Conservation (phyloP, 2,797 vertebrate genomes). For the Argya squamiceps region DNA sequence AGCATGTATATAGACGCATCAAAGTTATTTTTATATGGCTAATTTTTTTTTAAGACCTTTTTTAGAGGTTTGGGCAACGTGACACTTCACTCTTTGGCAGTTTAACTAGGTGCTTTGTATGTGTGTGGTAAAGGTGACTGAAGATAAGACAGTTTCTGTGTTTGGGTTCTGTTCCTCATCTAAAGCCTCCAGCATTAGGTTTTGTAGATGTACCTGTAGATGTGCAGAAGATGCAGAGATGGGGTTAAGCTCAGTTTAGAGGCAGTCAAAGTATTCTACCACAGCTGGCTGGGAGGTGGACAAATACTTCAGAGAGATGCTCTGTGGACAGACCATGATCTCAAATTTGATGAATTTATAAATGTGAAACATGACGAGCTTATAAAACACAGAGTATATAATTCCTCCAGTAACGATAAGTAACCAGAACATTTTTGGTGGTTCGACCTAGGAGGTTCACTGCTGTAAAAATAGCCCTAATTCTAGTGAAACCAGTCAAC, state of each 20-base stretch:
- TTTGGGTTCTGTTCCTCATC: neutral
- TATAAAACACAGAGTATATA: neutral
- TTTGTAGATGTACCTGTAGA: too few relatives aligned
- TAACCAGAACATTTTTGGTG: neutral
- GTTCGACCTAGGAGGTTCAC: neutral
- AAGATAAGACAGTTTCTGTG: neutral
- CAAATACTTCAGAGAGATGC: neutral
- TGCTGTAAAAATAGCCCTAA: neutral
- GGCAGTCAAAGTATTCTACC: neutral
- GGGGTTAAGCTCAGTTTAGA: neutral
- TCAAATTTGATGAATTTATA: neutral
- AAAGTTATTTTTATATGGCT: slow-evolving; percentile 17
- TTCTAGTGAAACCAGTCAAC: neutral
- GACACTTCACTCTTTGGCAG: neutral
- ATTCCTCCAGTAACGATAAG: neutral
- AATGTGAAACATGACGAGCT: neutral
- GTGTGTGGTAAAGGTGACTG: neutral
- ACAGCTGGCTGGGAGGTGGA: neutral
- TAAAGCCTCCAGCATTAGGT: neutral
- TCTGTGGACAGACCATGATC: neutral
- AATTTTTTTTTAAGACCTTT: neutral
- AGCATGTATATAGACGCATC: neutral
- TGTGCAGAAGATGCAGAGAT: neutral
- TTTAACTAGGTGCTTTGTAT: neutral
- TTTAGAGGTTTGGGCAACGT: neutral